Base-by-base conservation (phyloP, 1,140 invertebrate genomes). In the Saccostrea cuccullata region DNA sequence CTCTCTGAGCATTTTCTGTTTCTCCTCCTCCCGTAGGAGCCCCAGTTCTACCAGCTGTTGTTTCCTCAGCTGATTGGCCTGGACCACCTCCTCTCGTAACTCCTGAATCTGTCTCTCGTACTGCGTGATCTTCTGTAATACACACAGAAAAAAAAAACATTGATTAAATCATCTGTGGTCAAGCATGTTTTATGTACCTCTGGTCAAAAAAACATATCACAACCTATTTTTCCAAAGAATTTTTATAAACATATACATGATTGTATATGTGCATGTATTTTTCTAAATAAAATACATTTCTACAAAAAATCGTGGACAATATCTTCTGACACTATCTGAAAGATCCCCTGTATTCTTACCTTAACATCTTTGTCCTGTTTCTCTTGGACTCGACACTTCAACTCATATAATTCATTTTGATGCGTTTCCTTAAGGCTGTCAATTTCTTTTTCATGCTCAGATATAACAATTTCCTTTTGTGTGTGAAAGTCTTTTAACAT, bases 1-100 rank as follows among this genome's bases (percentile, higher is more conserved):
- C 58, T 95, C 94, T 26, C 94, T 87, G 60, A 91, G 91, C 93
- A 94, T 93, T 90, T 94, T 94, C 84, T 94, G 94, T 91, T 94
- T 94, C 90, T 95, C 94, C 84, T 95, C 94, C 85, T 95, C 94
- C 73, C 94, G 82, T 20, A 95, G 90, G 77, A 94, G 87, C 20
- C 94, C 94, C 40, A 95, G 90, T 89, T 95, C 94, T 82, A 94
- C 92, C 55, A 95, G 92, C 87, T 95, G 94, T 85, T 95, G 94
- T 87, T 95, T 95, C 17, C 94, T 89, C n/a, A 95, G 91, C 73
- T 94, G 93, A 87, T 95, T 94, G 58, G 92, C 89, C 86, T 94
- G 93, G 15, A 94, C 92, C 36, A 95, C 89, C 82, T 95, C 94
- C 84, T 95, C 94, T 70, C 93, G 86, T 56, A 94, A 87, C 40